Evolutionary conservation across 1,140 invertebrate species (phyloP).

Genomic region (Ostrea denselamellosa): DNA sequence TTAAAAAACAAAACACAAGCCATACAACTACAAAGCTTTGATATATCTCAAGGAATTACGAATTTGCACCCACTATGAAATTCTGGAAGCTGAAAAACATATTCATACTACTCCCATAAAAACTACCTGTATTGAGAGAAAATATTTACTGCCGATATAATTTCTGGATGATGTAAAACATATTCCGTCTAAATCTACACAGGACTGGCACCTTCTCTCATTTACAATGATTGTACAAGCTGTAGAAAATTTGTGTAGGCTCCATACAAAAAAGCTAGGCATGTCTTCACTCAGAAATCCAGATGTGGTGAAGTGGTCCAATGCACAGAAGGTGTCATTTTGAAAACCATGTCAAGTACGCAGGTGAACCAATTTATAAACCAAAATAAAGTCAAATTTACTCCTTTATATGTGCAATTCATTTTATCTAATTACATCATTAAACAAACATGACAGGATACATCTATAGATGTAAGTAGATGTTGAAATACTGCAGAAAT

Average conservation of each 20-base stretch:
- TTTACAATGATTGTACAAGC: background rate
- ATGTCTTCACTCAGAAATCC: background rate
- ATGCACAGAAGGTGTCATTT: background rate
- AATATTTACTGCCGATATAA: background rate
- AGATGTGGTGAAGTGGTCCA: background rate
- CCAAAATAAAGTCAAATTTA: too few species aligned
- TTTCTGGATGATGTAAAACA: background rate
- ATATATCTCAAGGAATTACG: background rate
- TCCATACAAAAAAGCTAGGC: background rate
- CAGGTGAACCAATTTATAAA: too few species aligned
- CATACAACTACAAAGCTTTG: background rate
- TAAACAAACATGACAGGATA: too few species aligned
- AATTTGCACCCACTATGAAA: background rate
- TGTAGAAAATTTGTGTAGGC: background rate
- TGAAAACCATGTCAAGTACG: too few species aligned
- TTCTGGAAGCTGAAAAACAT: background rate
- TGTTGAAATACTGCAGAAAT: too few species aligned
- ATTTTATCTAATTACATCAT: too few species aligned
- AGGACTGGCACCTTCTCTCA: background rate
- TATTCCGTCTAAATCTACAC: background rate
- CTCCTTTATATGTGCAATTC: too few species aligned
- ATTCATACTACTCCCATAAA: background rate
- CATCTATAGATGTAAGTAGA: too few species aligned
- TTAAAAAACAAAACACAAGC: background rate
- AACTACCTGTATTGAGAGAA: slow-evolving; percentile 5